Conservation (phyloP, 2,797 vertebrate species). For the Remorina albescens region DNA sequence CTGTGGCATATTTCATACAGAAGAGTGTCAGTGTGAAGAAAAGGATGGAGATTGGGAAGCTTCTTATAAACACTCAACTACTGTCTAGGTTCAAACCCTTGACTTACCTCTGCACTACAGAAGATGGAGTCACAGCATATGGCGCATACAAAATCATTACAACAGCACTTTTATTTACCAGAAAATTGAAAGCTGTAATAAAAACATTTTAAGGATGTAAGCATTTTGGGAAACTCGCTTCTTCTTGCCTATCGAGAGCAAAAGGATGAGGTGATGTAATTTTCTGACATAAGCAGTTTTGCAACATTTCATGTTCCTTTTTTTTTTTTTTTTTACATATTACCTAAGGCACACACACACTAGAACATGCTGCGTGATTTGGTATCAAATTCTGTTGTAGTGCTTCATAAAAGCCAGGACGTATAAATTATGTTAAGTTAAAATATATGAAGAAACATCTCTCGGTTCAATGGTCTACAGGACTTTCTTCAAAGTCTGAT, state of each 20-base stretch:
- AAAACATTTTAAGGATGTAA: constrained; percentile 34
- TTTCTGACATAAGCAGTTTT: constrained; percentile 46
- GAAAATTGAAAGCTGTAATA: constrained; percentile 33
- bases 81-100: neutral
- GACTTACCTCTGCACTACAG: neutral
- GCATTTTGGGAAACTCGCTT: constrained; percentile 47
- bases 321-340: constrained; percentile 16
- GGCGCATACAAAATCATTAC: constrained; percentile 12
- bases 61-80: neutral
- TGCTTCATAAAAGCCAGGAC: neutral
- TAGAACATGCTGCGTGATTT: neutral
- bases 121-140: constrained; percentile 10
- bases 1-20: neutral
- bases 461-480: neutral
- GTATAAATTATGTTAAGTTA: neutral
- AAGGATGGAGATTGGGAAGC: neutral
- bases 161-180: constrained; percentile 9
- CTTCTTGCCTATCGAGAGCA: constrained; percentile 3
- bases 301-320: constrained; percentile 45
- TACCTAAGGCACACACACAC: constrained; percentile 10
- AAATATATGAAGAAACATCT: neutral
- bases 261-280: constrained; percentile 34
- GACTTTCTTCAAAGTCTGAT: neutral
- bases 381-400: neutral
- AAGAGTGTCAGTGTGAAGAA: neutral